A percentile compares a stretch with the other conserved stretches of the same genome.
phyloP scores from a whole-genome alignment of 2,888 invertebrate species.

The Heliconius cydno region DNA sequence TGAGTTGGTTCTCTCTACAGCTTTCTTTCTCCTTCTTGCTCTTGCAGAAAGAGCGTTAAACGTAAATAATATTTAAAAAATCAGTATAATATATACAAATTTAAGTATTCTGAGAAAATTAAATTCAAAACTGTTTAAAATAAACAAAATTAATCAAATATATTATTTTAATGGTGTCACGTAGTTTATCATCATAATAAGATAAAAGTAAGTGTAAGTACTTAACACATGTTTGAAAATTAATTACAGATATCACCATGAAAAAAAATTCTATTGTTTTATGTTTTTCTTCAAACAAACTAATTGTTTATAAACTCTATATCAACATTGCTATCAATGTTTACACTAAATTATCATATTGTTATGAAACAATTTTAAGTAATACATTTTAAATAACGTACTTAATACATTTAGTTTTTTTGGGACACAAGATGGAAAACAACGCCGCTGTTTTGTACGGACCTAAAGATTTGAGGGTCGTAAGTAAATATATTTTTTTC shows the following conservation, averaged over 20 bases:
- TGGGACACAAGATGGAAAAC: conserved; percentile 71
- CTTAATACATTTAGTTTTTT: background rate
- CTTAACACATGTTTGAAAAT: background rate
- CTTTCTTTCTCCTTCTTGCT: too few relatives aligned
- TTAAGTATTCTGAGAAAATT: too few relatives aligned
- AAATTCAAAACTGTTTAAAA: too few relatives aligned
- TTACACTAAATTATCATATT: conserved; percentile 2
- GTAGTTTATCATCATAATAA: background rate
- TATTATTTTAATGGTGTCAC: background rate
- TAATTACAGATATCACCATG: background rate
- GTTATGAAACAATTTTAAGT: background rate
- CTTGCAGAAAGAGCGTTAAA: too few relatives aligned
- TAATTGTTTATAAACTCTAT: conserved; percentile 11
- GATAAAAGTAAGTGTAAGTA: background rate
- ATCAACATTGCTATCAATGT: conserved; percentile 12
- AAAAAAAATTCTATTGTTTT: conserved; percentile 3
- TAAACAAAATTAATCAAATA: background rate
- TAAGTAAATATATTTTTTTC: conserved; percentile 69
- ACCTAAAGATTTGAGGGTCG: conserved; percentile 87
- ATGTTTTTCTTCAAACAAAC: background rate
- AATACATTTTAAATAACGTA: background rate
- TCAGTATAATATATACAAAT: too few relatives aligned
- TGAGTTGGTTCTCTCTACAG: too few relatives aligned
- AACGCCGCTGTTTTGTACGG: conserved; percentile 88
- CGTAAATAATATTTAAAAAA: too few relatives aligned